These are phyloP conservation scores for Aplochiton taeniatus DNA, from an alignment of 2,797 vertebrate species.

Conservation along the genomic window DNA sequence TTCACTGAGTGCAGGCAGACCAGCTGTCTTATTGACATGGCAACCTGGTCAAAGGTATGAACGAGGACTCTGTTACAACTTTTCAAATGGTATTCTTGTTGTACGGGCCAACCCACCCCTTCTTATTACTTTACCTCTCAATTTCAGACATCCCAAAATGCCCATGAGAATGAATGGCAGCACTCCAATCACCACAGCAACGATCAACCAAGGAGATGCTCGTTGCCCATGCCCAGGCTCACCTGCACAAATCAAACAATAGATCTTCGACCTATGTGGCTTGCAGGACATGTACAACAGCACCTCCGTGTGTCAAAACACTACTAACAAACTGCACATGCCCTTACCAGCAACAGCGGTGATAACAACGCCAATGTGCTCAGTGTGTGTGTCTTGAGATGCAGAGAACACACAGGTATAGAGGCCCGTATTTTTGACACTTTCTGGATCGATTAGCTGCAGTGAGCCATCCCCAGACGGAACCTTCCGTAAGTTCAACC, in stretches of 20 bases:
- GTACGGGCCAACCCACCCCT: too few relatives aligned
- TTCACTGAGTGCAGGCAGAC: constrained; percentile 57
- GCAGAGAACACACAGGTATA: constrained; percentile 67
- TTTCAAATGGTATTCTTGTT: too few relatives aligned
- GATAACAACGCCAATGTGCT: constrained; percentile 55
- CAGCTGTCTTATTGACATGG: constrained; percentile 30
- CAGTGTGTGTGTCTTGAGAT: constrained; percentile 52
- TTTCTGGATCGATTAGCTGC: constrained; percentile 55
- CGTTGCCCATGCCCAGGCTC: rapidly evolving
- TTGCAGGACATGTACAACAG: too few relatives aligned
- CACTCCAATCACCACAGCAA: constrained; percentile 39
- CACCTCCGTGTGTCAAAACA: not conserved
- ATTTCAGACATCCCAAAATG: constrained; percentile 56
- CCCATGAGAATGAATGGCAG: constrained; percentile 41
- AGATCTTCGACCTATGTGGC: too few relatives aligned
- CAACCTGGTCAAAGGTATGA: too few relatives aligned
- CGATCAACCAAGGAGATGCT: constrained; percentile 63
- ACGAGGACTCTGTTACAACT: too few relatives aligned
- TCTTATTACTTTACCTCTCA: constrained; percentile 55
- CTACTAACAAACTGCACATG: constrained; percentile 2
- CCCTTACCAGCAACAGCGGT: constrained; percentile 27
- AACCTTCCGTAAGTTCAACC: constrained; percentile 51
- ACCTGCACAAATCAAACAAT: constrained; percentile 31
- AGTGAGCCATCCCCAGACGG: constrained; percentile 70
- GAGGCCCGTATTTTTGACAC: constrained; percentile 54